Evolutionary conservation across 1,140 invertebrate species (phyloP).

Genomic region (Caenorhabditis latens): DNA sequence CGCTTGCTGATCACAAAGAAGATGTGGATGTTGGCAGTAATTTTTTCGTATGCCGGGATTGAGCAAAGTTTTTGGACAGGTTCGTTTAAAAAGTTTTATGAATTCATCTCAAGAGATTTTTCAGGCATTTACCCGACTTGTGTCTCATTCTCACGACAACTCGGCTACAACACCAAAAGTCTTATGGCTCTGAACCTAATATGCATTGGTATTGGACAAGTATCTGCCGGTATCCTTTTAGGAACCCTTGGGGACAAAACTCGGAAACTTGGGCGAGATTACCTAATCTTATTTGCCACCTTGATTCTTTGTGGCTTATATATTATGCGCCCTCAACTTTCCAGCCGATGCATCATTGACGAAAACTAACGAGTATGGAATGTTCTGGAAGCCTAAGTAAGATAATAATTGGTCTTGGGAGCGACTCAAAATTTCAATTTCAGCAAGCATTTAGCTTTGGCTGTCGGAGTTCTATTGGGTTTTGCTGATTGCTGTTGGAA

Average conservation of each 20-base stretch:
- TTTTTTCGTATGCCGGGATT: conserved; percentile 61
- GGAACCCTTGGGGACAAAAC: conserved; percentile 89
- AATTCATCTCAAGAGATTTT: background rate
- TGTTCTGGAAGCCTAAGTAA: conserved; percentile 81
- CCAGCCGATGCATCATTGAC: conserved; percentile 85
- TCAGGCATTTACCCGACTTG: conserved; percentile 93
- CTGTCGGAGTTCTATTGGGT: conserved; percentile 90
- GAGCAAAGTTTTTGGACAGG: conserved; percentile 60
- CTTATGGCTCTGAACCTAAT: conserved; percentile 92
- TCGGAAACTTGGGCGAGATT: conserved; percentile 86
- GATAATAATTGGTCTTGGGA: conserved; percentile 78
- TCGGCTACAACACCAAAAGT: conserved; percentile 86
- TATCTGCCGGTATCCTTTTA: conserved; percentile 83
- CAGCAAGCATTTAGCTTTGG: conserved; percentile 81
- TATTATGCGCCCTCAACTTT: conserved; percentile 88
- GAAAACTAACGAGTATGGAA: conserved; percentile 80
- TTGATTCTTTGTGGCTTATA: conserved; percentile 86
- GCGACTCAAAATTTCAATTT: background rate
- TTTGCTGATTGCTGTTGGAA: conserved; percentile 95
- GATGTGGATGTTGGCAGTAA: conserved; percentile 56
- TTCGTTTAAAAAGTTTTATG: background rate
- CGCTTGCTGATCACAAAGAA: conserved; percentile 42
- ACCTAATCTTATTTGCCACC: conserved; percentile 88
- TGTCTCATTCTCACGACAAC: conserved; percentile 86
- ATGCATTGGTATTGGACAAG: conserved; percentile 91